Evolutionary conservation across 2,888 invertebrate genomes (phyloP).

Genomic region (Cenopis cana): DNA sequence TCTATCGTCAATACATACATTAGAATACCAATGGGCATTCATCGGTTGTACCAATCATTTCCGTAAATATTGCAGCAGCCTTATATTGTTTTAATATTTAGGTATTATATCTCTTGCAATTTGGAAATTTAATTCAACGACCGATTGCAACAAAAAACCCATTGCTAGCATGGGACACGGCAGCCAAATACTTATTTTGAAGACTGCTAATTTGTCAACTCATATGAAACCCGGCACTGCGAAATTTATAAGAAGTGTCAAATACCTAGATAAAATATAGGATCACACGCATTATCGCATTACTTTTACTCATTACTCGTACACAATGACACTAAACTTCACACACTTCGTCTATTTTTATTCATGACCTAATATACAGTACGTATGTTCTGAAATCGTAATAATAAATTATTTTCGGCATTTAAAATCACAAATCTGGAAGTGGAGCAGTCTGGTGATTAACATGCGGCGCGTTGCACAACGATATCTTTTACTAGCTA

Average conservation of each 20-base stretch:
- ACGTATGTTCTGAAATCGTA: constrained; percentile 29
- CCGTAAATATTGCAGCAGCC: too few species aligned
- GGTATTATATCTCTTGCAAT: too few species aligned
- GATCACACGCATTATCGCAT: not conserved
- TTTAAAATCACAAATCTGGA: constrained; percentile 40
- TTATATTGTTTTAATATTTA: too few species aligned
- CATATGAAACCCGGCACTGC: not conserved
- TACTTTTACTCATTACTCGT: constrained; percentile 12
- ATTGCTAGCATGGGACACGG: too few species aligned
- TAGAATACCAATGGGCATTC: not conserved
- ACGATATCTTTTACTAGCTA: constrained; percentile 40
- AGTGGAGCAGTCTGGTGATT: constrained; percentile 39
- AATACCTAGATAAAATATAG: not conserved
- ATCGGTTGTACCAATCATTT: not conserved
- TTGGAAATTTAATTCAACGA: too few species aligned
- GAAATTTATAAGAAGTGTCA: not conserved
- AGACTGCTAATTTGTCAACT: too few species aligned
- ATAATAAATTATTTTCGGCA: constrained; percentile 38
- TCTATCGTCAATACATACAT: not conserved
- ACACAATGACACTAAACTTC: constrained; percentile 27
- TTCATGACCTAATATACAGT: constrained; percentile 24
- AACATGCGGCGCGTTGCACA: constrained; percentile 42
- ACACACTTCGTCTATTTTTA: constrained; percentile 18
- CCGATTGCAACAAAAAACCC: too few species aligned
- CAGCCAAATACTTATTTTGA: too few species aligned